Evolutionary conservation across 2,113 vertebrate genomes (phyloP).

Genomic region (Archilochus colubris): DNA sequence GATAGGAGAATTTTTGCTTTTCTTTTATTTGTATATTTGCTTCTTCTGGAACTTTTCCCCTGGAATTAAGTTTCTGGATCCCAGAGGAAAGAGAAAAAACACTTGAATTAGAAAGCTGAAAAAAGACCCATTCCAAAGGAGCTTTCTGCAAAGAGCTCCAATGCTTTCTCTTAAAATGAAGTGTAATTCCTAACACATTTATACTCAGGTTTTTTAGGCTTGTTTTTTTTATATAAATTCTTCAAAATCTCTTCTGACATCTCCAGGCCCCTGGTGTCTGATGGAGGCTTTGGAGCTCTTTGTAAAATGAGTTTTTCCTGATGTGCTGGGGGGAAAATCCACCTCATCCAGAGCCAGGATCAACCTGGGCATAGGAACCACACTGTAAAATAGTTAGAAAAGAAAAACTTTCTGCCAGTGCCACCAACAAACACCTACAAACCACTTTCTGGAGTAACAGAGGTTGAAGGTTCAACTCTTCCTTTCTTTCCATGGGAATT

Average conservation of each 20-base stretch:
- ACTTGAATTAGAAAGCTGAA: background rate
- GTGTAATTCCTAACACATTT: background rate
- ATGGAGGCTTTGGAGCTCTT: background rate
- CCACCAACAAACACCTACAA: background rate
- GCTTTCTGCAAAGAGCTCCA: background rate
- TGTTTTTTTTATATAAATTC: background rate
- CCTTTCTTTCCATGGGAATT: no score
- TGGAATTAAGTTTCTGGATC: background rate
- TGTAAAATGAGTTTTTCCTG: accelerated
- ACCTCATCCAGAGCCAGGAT: no score
- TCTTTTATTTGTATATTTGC: background rate
- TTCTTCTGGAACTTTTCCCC: background rate
- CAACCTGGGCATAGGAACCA: no score
- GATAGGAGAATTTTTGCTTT: accelerated
- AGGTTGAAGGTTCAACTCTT: background rate
- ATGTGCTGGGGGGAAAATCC: no score
- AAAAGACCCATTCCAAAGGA: background rate
- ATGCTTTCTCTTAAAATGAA: background rate
- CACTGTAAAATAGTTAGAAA: background rate
- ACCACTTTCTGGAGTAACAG: accelerated
- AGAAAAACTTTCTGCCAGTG: background rate
- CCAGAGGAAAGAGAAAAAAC: background rate
- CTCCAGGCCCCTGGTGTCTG: background rate
- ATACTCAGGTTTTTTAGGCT: background rate
- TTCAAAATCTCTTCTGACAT: background rate